Evolutionary conservation across 2,113 vertebrate species (phyloP).

Genomic region (Stomatorhinus ivindoensis): DNA sequence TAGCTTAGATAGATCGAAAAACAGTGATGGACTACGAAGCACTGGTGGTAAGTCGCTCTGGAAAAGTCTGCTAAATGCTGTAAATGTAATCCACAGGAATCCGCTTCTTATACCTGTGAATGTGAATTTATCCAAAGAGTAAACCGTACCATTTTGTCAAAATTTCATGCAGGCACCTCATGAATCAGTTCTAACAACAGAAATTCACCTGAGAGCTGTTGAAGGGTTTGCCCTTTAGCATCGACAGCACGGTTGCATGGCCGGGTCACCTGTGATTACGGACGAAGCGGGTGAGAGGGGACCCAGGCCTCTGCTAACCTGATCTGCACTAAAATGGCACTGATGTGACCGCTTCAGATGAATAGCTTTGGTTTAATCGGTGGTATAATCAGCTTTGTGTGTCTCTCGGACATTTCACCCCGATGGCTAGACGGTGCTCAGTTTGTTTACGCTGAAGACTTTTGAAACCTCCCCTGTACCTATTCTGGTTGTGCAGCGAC

Average conservation of each 20-base stretch:
- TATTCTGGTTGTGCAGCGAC: neutral
- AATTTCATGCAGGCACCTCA: neutral
- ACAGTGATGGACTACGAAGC: too few relatives aligned
- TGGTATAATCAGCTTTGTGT: constrained; percentile 42
- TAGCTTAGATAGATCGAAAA: too few relatives aligned
- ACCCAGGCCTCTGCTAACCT: neutral
- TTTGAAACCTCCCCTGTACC: neutral
- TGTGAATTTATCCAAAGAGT: neutral
- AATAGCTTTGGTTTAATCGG: constrained; percentile 40
- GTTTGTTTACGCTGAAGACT: neutral
- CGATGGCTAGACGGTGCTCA: neutral
- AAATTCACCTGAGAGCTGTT: neutral
- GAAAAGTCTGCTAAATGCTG: too few relatives aligned
- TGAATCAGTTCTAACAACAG: neutral
- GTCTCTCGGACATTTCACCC: constrained; percentile 19
- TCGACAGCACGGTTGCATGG: neutral
- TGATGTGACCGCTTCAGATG: constrained; percentile 33
- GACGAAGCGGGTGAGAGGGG: neutral
- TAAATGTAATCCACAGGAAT: neutral
- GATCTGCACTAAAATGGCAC: constrained; percentile 31
- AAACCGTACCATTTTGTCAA: neutral
- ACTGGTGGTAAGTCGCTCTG: too few relatives aligned
- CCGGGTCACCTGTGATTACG: neutral
- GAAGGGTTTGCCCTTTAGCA: too few relatives aligned
- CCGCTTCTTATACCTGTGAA: neutral